Percentiles rank a stretch among this genome's conserved stretches.
Conservation (phyloP, 2,797 vertebrate genomes). For the Amazona finschi region DNA sequence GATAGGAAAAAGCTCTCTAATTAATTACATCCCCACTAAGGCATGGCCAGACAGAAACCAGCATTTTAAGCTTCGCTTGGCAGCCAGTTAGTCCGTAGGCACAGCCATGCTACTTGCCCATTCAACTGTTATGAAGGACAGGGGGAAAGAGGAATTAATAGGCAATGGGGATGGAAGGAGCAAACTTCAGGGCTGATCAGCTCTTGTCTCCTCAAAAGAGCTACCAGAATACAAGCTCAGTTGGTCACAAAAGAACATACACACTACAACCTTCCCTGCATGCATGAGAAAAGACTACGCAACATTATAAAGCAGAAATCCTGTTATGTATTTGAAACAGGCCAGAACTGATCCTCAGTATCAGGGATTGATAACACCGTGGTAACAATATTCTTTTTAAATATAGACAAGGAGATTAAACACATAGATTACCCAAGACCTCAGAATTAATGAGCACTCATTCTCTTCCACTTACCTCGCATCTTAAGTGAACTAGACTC, state of each 20-base stretch:
- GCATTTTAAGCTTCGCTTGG: slow-evolving; percentile 2
- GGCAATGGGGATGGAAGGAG: background rate
- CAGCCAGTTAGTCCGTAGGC: background rate
- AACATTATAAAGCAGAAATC: background rate
- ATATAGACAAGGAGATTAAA: background rate
- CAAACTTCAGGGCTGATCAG: background rate
- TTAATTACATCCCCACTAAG: slow-evolving; percentile 51
- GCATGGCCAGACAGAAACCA: slow-evolving; percentile 31
- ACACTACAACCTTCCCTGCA: background rate
- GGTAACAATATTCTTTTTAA: background rate
- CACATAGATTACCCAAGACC: background rate
- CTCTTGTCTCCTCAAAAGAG: background rate
- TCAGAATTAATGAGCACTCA: background rate
- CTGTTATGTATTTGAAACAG: background rate
- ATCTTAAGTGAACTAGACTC: slow-evolving; percentile 40
- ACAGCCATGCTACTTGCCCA: background rate
- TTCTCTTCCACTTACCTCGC: slow-evolving; percentile 20
- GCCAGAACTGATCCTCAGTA: background rate
- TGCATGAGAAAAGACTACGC: accelerated
- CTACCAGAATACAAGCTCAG: background rate
- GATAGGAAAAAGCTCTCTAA: slow-evolving; percentile 30
- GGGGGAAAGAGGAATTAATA: background rate
- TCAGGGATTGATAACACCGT: background rate
- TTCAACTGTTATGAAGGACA: background rate
- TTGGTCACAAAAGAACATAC: background rate